A percentile compares a stretch with the other conserved stretches of the same genome.
These are phyloP conservation scores for Orthonychiurus folsomi DNA, from an alignment of 2,888 invertebrate species.

Conservation along the genomic window DNA sequence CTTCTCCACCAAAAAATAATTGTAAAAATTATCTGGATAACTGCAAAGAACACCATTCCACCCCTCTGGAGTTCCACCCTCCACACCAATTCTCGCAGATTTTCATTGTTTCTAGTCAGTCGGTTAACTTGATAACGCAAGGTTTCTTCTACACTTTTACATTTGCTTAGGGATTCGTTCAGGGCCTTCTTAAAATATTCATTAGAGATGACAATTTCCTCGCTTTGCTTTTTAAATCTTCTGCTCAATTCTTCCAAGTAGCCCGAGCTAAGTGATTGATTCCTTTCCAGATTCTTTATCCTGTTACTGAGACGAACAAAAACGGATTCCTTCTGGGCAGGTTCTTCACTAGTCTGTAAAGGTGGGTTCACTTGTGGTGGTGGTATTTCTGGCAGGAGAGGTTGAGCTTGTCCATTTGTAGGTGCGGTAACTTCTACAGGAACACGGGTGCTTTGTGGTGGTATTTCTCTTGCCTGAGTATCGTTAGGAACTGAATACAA, in stretches of 20 bases:
- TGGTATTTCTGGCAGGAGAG: constrained; percentile 2
- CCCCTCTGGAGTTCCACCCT: constrained; percentile 38
- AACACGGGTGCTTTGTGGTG: not conserved
- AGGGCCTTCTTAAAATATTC: constrained; percentile 28
- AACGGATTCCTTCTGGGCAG: constrained; percentile 71
- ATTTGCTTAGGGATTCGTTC: constrained; percentile 33
- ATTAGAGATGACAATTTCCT: constrained; percentile 52
- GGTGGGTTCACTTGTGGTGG: not conserved
- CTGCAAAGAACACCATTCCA: constrained; percentile 31
- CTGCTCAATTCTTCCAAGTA: constrained; percentile 93
- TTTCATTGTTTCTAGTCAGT: constrained; percentile 30
- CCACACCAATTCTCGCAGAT: constrained; percentile 36
- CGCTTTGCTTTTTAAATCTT: constrained; percentile 90
- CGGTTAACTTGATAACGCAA: constrained; percentile 20
- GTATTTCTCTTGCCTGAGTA: not conserved
- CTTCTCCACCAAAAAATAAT: constrained; percentile 5
- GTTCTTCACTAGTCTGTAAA: constrained; percentile 43
- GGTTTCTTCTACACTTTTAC: constrained; percentile 31
- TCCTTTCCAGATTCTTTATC: constrained; percentile 85
- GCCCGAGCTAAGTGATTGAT: constrained; percentile 92
- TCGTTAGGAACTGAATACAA: constrained; percentile 3
- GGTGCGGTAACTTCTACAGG: no score
- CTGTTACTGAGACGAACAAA: constrained; percentile 90
- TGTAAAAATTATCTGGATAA: constrained; percentile 26
- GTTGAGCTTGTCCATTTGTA: not conserved